Percentiles rank a stretch among this genome's conserved stretches.
These are phyloP conservation scores for Andrena bicolor DNA, from an alignment of 2,888 invertebrate genomes.

Conservation along the genomic window DNA sequence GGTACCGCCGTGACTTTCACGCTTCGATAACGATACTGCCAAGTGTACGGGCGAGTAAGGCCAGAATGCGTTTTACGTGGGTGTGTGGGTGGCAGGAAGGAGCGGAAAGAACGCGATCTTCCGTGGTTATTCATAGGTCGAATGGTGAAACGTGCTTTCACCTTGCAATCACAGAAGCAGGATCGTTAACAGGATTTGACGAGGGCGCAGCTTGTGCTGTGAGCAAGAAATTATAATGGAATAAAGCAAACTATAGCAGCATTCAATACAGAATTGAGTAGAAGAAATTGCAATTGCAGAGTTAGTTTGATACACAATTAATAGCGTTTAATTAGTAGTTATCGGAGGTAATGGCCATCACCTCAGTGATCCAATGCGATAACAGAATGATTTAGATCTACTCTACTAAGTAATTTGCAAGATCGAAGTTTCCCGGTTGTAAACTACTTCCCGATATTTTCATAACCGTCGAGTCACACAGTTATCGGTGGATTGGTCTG, in stretches of 20 bases:
- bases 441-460: conserved; percentile 4
- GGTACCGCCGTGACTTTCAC: conserved; percentile 62
- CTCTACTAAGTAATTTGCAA: not conserved
- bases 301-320: not conserved
- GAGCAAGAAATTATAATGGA: not conserved
- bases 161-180: conserved; percentile 23
- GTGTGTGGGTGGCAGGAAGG: conserved; percentile 37
- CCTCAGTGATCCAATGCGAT: not conserved
- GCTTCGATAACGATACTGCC: conserved; percentile 48
- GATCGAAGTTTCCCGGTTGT: not conserved
- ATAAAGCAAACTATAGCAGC: not conserved
- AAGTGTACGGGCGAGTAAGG: conserved; percentile 40
- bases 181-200: not conserved
- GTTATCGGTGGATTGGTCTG: not conserved
- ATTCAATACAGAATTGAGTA: not conserved
- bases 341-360: not conserved
- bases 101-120: conserved; percentile 62
- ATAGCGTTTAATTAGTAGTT: not conserved
- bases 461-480: not conserved
- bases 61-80: conserved; percentile 17
- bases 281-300: not conserved
- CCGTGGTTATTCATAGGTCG: conserved; percentile 65
- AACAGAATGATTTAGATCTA: not conserved
- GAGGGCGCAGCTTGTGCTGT: not conserved
- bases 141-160: conserved; percentile 71